Base-by-base conservation (phyloP, 2,113 vertebrate species). In the Myotis davidii region DNA sequence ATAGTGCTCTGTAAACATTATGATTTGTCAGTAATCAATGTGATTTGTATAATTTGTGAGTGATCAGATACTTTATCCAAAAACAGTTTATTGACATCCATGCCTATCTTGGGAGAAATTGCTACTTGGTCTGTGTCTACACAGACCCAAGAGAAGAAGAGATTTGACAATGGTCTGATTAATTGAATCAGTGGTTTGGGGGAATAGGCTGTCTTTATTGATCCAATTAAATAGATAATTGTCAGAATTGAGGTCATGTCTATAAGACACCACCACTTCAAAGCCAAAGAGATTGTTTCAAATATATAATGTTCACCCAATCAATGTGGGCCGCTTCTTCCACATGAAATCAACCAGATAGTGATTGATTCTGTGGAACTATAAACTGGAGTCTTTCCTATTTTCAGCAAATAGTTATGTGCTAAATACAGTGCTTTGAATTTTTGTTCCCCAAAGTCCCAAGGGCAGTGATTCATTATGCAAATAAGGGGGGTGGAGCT, bases 141-240 rank as follows among this genome's bases (percentile, higher is more conserved):
- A 17, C 64, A 94, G 83, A 95, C 93, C 94, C 88, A 83, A 65
- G 92, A 96, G 94, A 39, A 97, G 96, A 88, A 78, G 83, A 92
- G 69, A 92, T 97, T 96, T 97, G 97, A 97, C 95, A 96, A 96
- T 91, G 83, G 95, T 91, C 96, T 97, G 97, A 97, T 97, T 96
- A 97, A 97, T 97, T 96, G 94, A 96, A 97, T 97, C 97, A 89
- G 96, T 96, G 97, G 96, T 94, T 94, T 95, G 50, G 95, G 95
- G 96, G 96, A 95, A 96, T 96, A 90, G 97, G 96, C 96, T 96
- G 97, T 97, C 95, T 48, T 56, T 97, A 97, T 97, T 97, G 97
- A 97, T 97, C 96, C 97, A 97, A 96, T 97, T 97, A 97, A 96
- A 97, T 94, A 97, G 97, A 97, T 97, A 97, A 97, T 97, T 97